Percentiles rank a stretch among this genome's conserved stretches.
Evolutionary conservation across 2,113 vertebrate genomes (phyloP).

Genomic region (Amblyopsis rosae): DNA sequence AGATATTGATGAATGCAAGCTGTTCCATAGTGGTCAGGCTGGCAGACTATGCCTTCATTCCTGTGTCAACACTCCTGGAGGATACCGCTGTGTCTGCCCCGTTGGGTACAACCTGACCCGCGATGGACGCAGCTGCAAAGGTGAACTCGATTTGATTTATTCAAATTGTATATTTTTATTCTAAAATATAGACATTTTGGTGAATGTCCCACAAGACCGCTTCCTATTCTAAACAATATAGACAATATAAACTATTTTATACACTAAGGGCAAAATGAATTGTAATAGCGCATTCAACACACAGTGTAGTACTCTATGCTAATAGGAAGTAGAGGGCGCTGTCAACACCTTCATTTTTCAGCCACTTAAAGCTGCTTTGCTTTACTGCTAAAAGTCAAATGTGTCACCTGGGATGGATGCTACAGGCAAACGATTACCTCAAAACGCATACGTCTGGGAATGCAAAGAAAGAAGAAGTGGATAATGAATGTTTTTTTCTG

Average conservation of each 20-base stretch:
- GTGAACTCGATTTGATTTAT: conserved; percentile 55
- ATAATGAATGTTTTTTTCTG: neutral
- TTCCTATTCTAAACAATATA: neutral
- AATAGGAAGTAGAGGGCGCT: too few species aligned
- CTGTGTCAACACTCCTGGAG: conserved; percentile 85
- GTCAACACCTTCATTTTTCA: neutral
- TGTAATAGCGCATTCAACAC: neutral
- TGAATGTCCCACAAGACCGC: neutral
- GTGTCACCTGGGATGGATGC: too few species aligned
- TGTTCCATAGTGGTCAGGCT: conserved; percentile 80
- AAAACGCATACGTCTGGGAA: neutral
- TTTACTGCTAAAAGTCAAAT: too few species aligned
- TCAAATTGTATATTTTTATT: neutral
- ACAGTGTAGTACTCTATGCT: neutral
- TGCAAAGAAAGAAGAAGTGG: neutral
- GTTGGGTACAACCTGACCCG: conserved; percentile 78
- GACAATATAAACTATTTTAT: neutral
- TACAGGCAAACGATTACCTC: neutral
- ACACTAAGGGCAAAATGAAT: neutral
- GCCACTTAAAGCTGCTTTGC: neutral
- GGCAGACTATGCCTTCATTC: conserved; percentile 80
- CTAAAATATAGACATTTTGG: neutral
- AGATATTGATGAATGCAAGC: conserved; percentile 89
- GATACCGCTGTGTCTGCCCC: conserved; percentile 85
- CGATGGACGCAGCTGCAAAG: conserved; percentile 79